phyloP scores from a whole-genome alignment of 2,797 vertebrate genomes.

The Vipera ursinii region DNA sequence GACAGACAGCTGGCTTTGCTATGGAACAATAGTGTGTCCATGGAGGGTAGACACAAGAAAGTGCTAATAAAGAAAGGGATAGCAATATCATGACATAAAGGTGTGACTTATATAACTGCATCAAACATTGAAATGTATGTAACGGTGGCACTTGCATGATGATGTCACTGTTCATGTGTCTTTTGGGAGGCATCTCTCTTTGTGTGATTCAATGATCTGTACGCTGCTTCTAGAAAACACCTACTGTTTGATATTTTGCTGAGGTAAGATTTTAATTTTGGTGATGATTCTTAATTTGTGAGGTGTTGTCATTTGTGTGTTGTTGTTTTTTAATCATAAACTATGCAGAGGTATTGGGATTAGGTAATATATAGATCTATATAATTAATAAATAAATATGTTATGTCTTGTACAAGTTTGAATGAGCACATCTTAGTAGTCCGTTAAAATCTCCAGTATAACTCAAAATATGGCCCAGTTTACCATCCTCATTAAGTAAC shows the following conservation, averaged over 20 bases:
- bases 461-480: background rate
- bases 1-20: background rate
- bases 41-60: background rate
- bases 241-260: too few species aligned
- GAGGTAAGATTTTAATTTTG: too few species aligned
- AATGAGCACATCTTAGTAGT: background rate
- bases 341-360: too few species aligned
- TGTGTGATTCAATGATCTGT: background rate
- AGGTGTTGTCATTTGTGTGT: too few species aligned
- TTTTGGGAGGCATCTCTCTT: background rate
- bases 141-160: background rate
- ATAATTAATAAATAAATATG: background rate
- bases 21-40: background rate
- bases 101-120: background rate
- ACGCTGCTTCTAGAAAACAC: too few species aligned
- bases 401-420: background rate
- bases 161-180: background rate
- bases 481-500: background rate
- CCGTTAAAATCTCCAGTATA: background rate
- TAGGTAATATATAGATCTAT: too few species aligned
- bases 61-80: background rate
- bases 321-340: too few species aligned
- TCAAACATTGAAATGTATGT: background rate
- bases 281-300: too few species aligned
- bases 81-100: background rate